Conservation (phyloP, 2,888 invertebrate species). For the Petrolisthes manimaculis region DNA sequence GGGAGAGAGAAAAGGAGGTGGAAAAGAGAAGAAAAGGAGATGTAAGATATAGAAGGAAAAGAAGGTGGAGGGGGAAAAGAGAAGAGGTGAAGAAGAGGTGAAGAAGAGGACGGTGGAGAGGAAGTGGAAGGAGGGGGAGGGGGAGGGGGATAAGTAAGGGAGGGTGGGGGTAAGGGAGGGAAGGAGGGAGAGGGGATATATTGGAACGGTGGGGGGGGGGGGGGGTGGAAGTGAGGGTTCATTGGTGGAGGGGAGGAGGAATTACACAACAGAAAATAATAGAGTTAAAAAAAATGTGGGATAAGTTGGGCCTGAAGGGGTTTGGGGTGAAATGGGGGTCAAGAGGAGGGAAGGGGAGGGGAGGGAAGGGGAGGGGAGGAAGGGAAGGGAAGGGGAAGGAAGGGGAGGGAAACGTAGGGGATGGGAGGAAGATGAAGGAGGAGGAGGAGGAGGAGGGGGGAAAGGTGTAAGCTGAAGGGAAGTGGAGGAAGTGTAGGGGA, state of each 20-base stretch:
- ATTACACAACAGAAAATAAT: not conserved
- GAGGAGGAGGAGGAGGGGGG: slow-evolving; percentile 9
- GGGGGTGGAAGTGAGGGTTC: not conserved
- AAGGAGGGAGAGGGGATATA: not conserved
- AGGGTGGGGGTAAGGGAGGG: too few relatives aligned
- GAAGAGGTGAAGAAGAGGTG: too few relatives aligned
- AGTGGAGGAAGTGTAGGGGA: not conserved
- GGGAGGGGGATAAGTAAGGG: too few relatives aligned
- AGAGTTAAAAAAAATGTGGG: not conserved
- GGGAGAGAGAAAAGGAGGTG: too few relatives aligned
- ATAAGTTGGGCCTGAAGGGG: not conserved
- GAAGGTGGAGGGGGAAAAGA: too few relatives aligned
- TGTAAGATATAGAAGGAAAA: too few relatives aligned
- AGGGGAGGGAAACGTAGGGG: not conserved
- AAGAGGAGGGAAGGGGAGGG: not conserved
- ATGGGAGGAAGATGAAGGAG: slow-evolving; percentile 2
- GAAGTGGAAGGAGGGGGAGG: too few relatives aligned
- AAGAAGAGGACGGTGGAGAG: too few relatives aligned
- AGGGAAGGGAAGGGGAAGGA: not conserved
- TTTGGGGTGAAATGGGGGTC: not conserved
- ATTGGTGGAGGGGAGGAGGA: not conserved
- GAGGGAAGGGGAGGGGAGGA: not conserved
- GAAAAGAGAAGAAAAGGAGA: too few relatives aligned
- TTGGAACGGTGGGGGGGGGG: not conserved
- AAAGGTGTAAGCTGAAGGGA: not conserved